Conservation (phyloP, 2,797 vertebrate genomes). For the Acrocephalus scirpaceus region DNA sequence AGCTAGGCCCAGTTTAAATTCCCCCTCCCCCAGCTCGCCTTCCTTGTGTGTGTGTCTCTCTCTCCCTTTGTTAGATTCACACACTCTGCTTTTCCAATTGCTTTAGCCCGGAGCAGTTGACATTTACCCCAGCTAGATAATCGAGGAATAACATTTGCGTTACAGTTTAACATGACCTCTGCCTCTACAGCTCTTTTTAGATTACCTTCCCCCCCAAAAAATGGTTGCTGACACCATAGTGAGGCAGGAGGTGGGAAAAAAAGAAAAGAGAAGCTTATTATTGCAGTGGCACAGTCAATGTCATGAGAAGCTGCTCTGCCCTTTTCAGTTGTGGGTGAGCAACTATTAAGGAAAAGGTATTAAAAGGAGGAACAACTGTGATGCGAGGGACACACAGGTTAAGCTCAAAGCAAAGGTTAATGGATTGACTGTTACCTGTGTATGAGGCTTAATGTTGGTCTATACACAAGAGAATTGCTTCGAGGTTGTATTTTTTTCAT, state of each 20-base stretch:
- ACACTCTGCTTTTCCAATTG: constrained; percentile 79
- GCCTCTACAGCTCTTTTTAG: constrained; percentile 92
- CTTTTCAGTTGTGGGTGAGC: constrained; percentile 89
- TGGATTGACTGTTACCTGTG: constrained; percentile 98
- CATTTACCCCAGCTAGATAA: constrained; percentile 95
- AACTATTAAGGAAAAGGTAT: constrained; percentile 91
- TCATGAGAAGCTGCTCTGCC: constrained; percentile 87
- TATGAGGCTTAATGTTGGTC: constrained; percentile 84
- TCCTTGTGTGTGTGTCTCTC: constrained; percentile 50
- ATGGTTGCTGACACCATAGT: constrained; percentile 85
- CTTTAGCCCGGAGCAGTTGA: constrained; percentile 89
- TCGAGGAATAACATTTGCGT: constrained; percentile 98
- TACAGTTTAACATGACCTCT: constrained; percentile 95
- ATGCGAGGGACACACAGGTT: constrained; percentile 84
- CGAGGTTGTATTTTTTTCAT: constrained; percentile 69
- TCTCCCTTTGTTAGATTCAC: constrained; percentile 66
- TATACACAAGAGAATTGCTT: constrained; percentile 84
- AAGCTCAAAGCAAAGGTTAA: constrained; percentile 95
- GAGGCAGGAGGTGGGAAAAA: constrained; percentile 78
- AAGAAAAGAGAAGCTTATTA: constrained; percentile 87
- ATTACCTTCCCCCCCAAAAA: constrained; percentile 83
- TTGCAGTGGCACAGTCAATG: constrained; percentile 87
- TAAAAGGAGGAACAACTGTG: constrained; percentile 81
- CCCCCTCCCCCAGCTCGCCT: constrained; percentile 35
- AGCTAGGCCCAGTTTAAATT: constrained; percentile 57